A percentile compares a stretch with the other conserved stretches of the same genome.
These are phyloP conservation scores for Apis cerana DNA, from an alignment of 1,140 invertebrate genomes.

Conservation along the genomic window DNA sequence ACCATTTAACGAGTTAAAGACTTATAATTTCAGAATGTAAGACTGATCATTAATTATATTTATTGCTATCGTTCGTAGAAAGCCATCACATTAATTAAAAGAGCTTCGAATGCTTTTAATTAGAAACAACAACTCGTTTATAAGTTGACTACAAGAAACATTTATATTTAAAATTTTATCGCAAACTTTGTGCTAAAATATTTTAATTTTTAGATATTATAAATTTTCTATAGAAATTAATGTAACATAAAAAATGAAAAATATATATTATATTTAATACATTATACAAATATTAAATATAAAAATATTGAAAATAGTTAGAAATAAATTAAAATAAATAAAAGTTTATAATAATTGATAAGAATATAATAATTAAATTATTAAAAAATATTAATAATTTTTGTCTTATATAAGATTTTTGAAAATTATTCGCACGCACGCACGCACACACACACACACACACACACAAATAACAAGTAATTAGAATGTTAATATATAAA, in stretches of 20 bases:
- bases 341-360: too few species aligned
- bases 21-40: constrained; percentile 7
- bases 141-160: background rate
- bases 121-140: background rate
- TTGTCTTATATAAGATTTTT: background rate
- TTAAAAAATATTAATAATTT: background rate
- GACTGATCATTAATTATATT: background rate
- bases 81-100: background rate
- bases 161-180: background rate
- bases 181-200: background rate
- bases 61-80: background rate
- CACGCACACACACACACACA: too few species aligned
- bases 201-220: too few species aligned
- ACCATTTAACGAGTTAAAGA: background rate
- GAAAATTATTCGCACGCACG: background rate
- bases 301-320: too few species aligned
- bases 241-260: too few species aligned
- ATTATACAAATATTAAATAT: too few species aligned
- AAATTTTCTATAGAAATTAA: too few species aligned
- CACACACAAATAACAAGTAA: too few species aligned
- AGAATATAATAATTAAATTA: background rate
- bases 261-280: too few species aligned
- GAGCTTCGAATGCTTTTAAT: background rate
- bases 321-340: too few species aligned
- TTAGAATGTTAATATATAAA: too few species aligned